phyloP scores from a whole-genome alignment of 2,797 vertebrate genomes.

The Cyclopterus lumpus region DNA sequence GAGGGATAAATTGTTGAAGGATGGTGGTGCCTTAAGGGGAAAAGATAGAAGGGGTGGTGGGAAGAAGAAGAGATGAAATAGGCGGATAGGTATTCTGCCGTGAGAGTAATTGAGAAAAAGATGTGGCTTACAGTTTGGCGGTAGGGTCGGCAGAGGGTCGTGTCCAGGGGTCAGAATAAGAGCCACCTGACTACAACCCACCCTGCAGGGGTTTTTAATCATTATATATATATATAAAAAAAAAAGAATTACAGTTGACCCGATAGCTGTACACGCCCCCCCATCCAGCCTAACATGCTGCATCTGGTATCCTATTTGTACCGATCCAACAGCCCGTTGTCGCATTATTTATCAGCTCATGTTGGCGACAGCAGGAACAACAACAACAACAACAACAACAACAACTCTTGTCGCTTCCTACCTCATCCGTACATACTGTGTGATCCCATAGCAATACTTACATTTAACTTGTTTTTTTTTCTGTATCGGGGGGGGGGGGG shows the following conservation, averaged over 20 bases:
- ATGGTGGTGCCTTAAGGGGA: slow-evolving; percentile 54
- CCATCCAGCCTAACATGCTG: too few relatives aligned
- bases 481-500: too few relatives aligned
- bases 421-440: too few relatives aligned
- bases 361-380: too few relatives aligned
- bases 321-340: not conserved
- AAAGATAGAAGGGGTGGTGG: slow-evolving; percentile 38
- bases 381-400: too few relatives aligned
- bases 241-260: too few relatives aligned
- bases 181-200: not conserved
- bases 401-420: too few relatives aligned
- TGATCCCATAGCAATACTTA: too few relatives aligned
- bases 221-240: not conserved
- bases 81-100: slow-evolving; percentile 34
- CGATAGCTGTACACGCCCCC: too few relatives aligned
- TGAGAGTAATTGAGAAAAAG: slow-evolving; percentile 22
- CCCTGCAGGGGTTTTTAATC: not conserved
- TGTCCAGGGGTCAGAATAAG: not conserved
- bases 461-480: too few relatives aligned
- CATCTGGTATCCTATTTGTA: too few relatives aligned
- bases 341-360: too few relatives aligned
- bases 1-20: slow-evolving; percentile 72
- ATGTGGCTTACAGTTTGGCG: slow-evolving; percentile 1
- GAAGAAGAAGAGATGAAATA: slow-evolving; percentile 16
- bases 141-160: not conserved